Evolutionary conservation across 1,140 invertebrate genomes (phyloP), one percentile per base, ranked within the genome.

Genomic region (Cherax quadricarinatus): DNA sequence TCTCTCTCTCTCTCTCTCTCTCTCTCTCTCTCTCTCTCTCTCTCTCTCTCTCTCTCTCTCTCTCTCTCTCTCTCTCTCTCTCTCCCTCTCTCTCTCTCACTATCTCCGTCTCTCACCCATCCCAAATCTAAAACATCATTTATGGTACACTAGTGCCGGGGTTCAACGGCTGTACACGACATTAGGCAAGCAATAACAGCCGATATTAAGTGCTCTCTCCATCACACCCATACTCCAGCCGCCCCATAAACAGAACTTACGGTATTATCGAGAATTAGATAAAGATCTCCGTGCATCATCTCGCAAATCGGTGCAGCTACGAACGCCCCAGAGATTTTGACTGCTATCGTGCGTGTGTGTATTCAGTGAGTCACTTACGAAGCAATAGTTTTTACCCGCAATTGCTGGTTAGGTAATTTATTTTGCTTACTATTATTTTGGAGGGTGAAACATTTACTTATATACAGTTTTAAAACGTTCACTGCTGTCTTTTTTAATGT

Each of bases 181-280:
- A 75, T 75, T 75, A 75, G 70, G 70, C n/a, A 75, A 75, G 70
- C 70, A 75, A 24, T 75, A 75, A 75, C 70, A 75, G 70, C 70
- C 70, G 30, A 75, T 75, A 75, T 75, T 75, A 75, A 75, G 70
- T 30, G 70, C 9, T 21, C 70, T 75, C 70, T 75, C 21, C 70
- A 75, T 75, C 70, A 30, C 70, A 24, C n/a, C n/a, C 70, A 75
- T 75, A 75, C 70, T 30, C 70, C 21, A n/a, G n/a, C 70, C 12
- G 70, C 70, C 70, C 24, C 70, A 75, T 75, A 75, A 75, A 75
- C n/a, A 30, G 24, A 75, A 75, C 70, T 75, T 75, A 75, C 21
- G n/a, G 70, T 21, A 75, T 75, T 75, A 75, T 75, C 70, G 70
- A 21, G 70, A 75, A 75, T 75, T 75, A 75, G 70, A 75, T 75